Percentiles rank a stretch among this genome's conserved stretches.
These are phyloP conservation scores for Solenodon paradoxus DNA, from an alignment of 2,113 vertebrate species.

Conservation along the genomic window DNA sequence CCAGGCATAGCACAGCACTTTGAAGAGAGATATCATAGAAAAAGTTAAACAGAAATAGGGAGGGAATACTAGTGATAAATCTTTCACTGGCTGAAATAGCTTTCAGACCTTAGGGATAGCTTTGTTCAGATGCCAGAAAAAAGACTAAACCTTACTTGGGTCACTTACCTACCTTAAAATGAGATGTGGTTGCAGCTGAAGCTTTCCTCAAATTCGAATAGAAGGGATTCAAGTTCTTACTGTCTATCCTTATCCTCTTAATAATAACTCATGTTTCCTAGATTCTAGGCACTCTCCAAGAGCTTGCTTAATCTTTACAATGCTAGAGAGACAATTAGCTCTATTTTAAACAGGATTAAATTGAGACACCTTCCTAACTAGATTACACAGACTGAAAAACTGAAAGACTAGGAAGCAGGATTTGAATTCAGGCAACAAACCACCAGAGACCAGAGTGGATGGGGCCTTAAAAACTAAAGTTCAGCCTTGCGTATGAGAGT, in stretches of 20 bases:
- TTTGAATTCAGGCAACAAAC: background rate
- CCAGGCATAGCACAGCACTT: background rate
- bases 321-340: background rate
- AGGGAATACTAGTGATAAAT: background rate
- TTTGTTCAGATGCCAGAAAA: background rate
- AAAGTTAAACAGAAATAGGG: background rate
- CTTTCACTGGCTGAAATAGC: background rate
- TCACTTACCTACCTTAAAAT: background rate
- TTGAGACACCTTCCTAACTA: background rate
- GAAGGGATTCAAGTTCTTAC: background rate
- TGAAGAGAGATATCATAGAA: background rate
- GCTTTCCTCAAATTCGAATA: background rate
- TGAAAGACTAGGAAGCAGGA: background rate
- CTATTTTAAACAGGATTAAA: background rate
- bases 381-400: background rate
- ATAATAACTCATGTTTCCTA: background rate
- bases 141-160: background rate
- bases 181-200: background rate
- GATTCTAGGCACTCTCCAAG: background rate
- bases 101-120: background rate
- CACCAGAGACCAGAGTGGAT: background rate
- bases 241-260: background rate
- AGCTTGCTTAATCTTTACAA: background rate
- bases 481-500: background rate
- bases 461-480: background rate